phyloP scores from a whole-genome alignment of 2,797 vertebrate genomes.

The Gadopsis bispinosus region DNA sequence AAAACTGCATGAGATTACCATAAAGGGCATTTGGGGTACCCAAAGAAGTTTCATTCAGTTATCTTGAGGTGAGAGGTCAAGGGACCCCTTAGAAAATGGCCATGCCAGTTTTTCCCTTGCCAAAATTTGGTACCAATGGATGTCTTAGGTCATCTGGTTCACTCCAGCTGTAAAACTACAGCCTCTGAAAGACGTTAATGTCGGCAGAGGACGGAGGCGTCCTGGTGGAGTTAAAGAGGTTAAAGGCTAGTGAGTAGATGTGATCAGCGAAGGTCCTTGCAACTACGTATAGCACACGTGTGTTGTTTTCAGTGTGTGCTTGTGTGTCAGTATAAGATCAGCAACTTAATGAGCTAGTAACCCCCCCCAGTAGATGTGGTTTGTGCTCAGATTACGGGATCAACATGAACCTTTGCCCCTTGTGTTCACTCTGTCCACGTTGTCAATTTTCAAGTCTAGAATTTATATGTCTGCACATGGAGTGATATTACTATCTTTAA shows the following conservation, averaged over 20 bases:
- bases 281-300: conserved; percentile 8
- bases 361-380: conserved; percentile 15
- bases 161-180: too few species aligned
- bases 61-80: too few species aligned
- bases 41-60: too few species aligned
- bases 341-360: conserved; percentile 73
- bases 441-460: neutral
- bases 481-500: too few species aligned
- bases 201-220: too few species aligned
- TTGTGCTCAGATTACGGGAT: conserved; percentile 61
- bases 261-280: conserved; percentile 17
- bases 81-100: too few species aligned
- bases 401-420: conserved; percentile 53
- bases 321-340: conserved; percentile 57
- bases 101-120: too few species aligned
- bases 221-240: neutral
- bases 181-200: too few species aligned
- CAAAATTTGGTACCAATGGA: too few species aligned
- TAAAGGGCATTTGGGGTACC: too few species aligned
- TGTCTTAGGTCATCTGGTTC: too few species aligned
- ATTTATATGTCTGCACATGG: conserved; percentile 3
- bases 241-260: neutral
- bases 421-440: neutral
- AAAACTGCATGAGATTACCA: too few species aligned
- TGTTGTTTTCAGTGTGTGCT: conserved; percentile 49